Evolutionary conservation across 2,797 vertebrate species (phyloP), one percentile per base, ranked within the genome.

Genomic region (Podarcis siculus): DNA sequence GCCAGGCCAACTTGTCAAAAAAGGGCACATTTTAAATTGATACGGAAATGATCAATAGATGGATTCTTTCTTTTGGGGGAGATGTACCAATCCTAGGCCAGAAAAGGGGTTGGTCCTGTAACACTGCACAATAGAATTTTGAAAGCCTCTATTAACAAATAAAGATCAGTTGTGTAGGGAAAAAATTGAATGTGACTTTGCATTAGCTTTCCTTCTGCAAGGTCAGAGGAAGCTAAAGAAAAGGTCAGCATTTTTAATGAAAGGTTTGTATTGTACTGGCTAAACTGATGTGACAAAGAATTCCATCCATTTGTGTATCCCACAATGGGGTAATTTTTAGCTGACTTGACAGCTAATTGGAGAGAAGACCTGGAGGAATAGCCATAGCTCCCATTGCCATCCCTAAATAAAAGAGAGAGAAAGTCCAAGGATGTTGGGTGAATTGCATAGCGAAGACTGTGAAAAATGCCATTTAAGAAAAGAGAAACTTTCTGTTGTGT

Each of bases 181-280:
- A 78, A 37, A 45, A 64, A 85, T 83, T 32, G 66, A 58, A 83
- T 83, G 27, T 64, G 35, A 61, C 76, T 78, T 73, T 55, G 58
- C n/a, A 88, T 84, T 49, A 85, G 76, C 13, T 88, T 79, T 79
- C 21, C 23, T 32, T 73, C 77, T 79, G 49, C 23, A 80, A 85
- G 66, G 17, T 9, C 30, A 83, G 39, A 30, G 23, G 30, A 71
- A 55, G 42, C 15, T 37, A 55, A 78, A 55, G n/a, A 25, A 78
- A 83, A 78, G 17, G 19, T 49, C 64, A 69, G 42, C 32, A 78
- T 30, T 83, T 78, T 88, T 71, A 83, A 64, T 85, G 77, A 72
- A 61, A 30, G n/a, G 37, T 13, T 83, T n/a, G 45, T 3, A 72
- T 80, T 79, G 19, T 58, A 15, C 30, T 39, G 30, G 66, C 76